Percentiles rank a stretch among this genome's conserved stretches.
Evolutionary conservation across 2,113 vertebrate species (phyloP).

Genomic region (Notarius quadriscutis): DNA sequence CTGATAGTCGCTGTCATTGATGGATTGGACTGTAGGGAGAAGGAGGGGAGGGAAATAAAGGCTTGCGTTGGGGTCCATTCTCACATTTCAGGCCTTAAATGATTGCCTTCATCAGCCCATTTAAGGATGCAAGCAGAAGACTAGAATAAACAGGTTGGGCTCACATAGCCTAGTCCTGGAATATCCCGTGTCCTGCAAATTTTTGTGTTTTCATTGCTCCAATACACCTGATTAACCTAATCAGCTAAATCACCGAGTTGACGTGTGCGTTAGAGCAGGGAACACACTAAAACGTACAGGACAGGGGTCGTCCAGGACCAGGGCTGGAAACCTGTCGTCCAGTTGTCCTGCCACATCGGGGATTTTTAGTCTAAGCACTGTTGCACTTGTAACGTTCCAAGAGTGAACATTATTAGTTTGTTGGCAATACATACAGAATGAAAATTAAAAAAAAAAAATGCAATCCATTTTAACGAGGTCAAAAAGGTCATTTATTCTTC

Average conservation of each 20-base stretch:
- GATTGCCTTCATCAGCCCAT: constrained; percentile 14
- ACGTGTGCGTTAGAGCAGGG: background rate
- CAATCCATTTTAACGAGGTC: background rate
- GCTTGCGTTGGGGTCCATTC: background rate
- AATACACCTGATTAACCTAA: background rate
- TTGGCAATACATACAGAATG: background rate
- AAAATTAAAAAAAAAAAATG: background rate
- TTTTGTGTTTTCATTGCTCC: background rate
- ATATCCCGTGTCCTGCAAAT: background rate
- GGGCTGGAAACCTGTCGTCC: background rate
- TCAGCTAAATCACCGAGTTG: background rate
- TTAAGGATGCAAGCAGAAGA: background rate
- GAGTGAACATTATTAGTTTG: background rate
- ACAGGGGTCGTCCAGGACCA: background rate
- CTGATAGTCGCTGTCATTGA: background rate
- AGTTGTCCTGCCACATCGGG: background rate
- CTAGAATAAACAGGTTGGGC: background rate
- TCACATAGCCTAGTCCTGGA: background rate
- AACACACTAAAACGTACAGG: background rate
- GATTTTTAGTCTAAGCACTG: background rate
- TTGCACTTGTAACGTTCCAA: background rate
- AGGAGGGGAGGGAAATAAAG: background rate
- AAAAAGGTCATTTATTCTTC: constrained; percentile 18
- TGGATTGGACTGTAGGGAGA: background rate
- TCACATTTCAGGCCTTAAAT: constrained; percentile 36